Base-by-base conservation (phyloP, 2,113 vertebrate genomes). In the Falco punctatus region DNA sequence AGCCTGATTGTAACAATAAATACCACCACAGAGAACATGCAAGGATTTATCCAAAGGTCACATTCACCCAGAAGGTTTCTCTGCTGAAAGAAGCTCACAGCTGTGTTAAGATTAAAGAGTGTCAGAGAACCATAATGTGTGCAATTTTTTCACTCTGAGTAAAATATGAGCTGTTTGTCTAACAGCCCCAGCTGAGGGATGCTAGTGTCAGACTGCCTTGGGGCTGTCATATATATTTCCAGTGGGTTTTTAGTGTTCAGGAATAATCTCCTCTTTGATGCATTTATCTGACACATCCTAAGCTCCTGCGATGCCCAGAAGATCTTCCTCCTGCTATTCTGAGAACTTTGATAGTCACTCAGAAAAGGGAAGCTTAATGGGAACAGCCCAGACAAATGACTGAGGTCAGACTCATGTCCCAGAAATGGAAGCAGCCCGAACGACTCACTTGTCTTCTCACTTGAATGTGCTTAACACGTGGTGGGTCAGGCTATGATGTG, bases 121-220 rank as follows among this genome's bases (percentile, higher is more conserved):
- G 94, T 94, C 92, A 90, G 88, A 86, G 87, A 95, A 78, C 80
- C 75, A 52, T 79, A 65, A 74, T 65, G 48, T 88, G n/a, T 85
- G 62, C 2, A 32, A 92, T 94, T 94, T 96, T 92, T 95, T 94
- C 92, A 87, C 78, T 90, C 71, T 21, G 73, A 77, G 85, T 96
- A 96, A 94, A 96, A 90, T 95, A 95, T 78, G 92, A 96, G 75
- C 94, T 97, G 81, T 96, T 96, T 96, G 70, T 91, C 70, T 94
- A 95, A 73, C 86, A 75, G 78, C 51, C 89, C 49, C 89, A 96
- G 70, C 71, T 92, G 95, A 97, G 78, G 59, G 91, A 91, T 85
- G 46, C 84, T 89, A 28, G 62, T 89, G 94, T 94, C 89, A 94
- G 74, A 40, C 81, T 70, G 91, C 89, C 81, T 91, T 91, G 62